phyloP scores from a whole-genome alignment of 2,113 vertebrate species.

The Riparia riparia region DNA sequence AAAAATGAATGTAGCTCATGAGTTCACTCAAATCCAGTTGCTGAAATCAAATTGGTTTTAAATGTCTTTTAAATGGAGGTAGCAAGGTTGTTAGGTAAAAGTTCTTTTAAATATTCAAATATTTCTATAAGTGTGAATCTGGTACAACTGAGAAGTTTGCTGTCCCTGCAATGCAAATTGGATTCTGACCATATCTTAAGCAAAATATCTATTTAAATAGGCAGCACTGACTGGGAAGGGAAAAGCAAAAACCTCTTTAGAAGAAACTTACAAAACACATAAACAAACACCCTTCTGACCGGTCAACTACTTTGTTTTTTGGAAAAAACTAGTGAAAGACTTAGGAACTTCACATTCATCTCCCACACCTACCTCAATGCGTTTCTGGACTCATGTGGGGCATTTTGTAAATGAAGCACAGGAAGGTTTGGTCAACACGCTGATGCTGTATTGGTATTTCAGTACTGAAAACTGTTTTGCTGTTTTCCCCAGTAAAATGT shows the following conservation, averaged over 20 bases:
- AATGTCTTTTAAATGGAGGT: background rate
- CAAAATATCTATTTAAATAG: background rate
- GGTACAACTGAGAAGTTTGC: background rate
- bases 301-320: background rate
- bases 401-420: background rate
- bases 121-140: background rate
- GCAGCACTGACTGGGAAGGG: background rate
- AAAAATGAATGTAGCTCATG: background rate
- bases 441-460: no score
- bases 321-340: background rate
- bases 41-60: background rate
- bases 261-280: background rate
- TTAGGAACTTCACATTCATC: background rate
- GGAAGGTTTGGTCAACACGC: background rate
- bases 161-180: background rate
- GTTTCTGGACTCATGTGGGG: background rate
- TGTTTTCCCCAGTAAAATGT: background rate
- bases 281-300: background rate
- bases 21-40: background rate
- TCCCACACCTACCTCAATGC: rapidly evolving
- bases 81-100: background rate
- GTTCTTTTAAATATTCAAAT: background rate
- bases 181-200: background rate
- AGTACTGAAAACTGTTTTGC: background rate
- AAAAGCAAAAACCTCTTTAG: background rate